phyloP scores from a whole-genome alignment of 2,113 vertebrate genomes.

The Merops nubicus region DNA sequence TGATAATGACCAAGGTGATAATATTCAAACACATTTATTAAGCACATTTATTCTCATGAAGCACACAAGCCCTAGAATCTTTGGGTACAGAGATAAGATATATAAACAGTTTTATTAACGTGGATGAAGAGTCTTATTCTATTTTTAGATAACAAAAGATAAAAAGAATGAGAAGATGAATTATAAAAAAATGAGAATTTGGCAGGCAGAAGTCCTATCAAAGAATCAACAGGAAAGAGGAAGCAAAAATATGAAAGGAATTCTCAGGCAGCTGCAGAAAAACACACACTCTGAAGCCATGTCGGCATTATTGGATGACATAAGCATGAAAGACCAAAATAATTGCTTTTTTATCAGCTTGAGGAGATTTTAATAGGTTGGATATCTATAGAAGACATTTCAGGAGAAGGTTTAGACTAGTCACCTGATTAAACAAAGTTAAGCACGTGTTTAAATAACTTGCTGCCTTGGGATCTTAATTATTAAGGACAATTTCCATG shows the following conservation, averaged over 20 bases:
- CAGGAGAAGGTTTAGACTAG: not conserved
- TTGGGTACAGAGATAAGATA: not conserved
- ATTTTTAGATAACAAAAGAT: not conserved
- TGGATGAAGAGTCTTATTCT: not conserved
- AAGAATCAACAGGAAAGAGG: not conserved
- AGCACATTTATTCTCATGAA: not conserved
- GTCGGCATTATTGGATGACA: not conserved
- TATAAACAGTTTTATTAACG: not conserved
- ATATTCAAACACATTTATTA: not conserved
- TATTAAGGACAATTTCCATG: not conserved
- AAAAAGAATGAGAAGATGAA: not conserved
- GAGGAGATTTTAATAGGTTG: not conserved
- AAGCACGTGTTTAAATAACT: not conserved
- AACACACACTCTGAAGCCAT: not conserved
- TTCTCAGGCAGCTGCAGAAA: not conserved
- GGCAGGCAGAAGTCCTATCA: not conserved
- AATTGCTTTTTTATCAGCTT: not conserved
- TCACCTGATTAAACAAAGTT: not conserved
- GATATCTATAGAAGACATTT: not conserved
- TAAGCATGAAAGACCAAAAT: not conserved
- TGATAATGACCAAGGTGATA: not conserved
- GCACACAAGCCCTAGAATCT: not conserved
- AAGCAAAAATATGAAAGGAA: conserved; percentile 10
- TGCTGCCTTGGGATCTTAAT: conserved; percentile 22
- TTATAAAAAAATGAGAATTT: not conserved